Conservation (phyloP, 1,140 invertebrate species). For the Trichonephila inaurata region DNA sequence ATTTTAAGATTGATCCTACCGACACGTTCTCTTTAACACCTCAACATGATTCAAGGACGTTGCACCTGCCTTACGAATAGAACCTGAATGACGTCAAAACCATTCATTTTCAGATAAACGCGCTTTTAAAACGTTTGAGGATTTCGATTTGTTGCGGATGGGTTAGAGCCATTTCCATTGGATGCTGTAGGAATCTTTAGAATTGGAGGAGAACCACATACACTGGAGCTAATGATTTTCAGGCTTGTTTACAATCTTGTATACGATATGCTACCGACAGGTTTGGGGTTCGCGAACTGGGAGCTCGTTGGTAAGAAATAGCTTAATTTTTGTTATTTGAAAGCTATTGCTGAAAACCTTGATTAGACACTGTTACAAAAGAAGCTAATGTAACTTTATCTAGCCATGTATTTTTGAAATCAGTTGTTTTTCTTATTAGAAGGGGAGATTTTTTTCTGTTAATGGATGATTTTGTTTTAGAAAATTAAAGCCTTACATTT, state of each 20-base stretch:
- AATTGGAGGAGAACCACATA: background rate
- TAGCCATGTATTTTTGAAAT: no score
- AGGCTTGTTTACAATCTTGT: constrained; percentile 33
- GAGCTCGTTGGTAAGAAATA: constrained; percentile 55
- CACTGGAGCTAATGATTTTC: constrained; percentile 37
- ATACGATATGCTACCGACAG: constrained; percentile 58
- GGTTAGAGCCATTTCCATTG: background rate
- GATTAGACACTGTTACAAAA: no score
- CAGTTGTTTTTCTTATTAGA: no score
- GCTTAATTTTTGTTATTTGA: no score
- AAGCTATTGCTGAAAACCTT: no score
- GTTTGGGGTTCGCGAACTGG: constrained; percentile 71
- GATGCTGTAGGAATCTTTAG: constrained; percentile 28
- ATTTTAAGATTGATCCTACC: constrained; percentile 69
- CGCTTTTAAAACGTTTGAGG: no score
- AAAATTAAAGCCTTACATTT: no score
- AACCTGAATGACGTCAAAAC: constrained; percentile 40
- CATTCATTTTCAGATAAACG: background rate
- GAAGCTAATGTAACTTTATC: no score
- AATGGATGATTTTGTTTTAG: no score
- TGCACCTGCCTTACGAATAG: constrained; percentile 32
- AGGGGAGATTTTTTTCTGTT: no score
- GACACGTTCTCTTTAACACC: constrained; percentile 47
- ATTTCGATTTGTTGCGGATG: background rate
- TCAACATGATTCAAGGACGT: constrained; percentile 39